A percentile compares a stretch with the other conserved stretches of the same genome.
phyloP scores from a whole-genome alignment of 2,113 vertebrate genomes.

The Todiramphus chloris region DNA sequence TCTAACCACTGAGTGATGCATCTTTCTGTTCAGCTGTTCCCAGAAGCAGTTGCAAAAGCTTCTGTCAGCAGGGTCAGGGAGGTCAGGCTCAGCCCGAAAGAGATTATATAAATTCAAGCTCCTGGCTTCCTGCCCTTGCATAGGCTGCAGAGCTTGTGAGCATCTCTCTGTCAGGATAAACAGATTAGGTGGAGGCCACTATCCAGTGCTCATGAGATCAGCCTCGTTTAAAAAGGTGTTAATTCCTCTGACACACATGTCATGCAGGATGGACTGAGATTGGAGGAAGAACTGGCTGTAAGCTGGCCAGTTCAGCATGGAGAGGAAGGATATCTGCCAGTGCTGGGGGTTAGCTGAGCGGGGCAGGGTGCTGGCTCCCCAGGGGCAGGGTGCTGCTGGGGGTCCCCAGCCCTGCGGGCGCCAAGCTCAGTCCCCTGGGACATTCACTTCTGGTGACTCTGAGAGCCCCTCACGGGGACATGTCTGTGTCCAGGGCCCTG shows the following conservation, averaged over 20 bases:
- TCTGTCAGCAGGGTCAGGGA: conserved; percentile 36
- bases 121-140: neutral
- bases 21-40: neutral
- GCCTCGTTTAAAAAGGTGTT: conserved; percentile 56
- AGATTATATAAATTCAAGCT: conserved; percentile 27
- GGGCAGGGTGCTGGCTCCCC: neutral
- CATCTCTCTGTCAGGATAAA: conserved; percentile 57
- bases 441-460: neutral
- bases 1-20: neutral
- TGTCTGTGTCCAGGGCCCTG: neutral
- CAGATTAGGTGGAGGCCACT: conserved; percentile 58
- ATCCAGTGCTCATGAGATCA: conserved; percentile 70
- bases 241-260: conserved; percentile 31
- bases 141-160: neutral
- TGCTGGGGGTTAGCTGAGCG: neutral
- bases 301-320: conserved; percentile 18
- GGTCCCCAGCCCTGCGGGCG: neutral
- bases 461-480: accelerated
- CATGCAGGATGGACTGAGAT: neutral
- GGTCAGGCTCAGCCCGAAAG: neutral
- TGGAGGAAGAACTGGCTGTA: neutral
- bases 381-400: neutral
- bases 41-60: conserved; percentile 21
- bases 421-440: neutral
- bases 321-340: neutral